These are phyloP conservation scores for Drosophila emarginata DNA, from an alignment of 2,888 invertebrate genomes.

Conservation along the genomic window DNA sequence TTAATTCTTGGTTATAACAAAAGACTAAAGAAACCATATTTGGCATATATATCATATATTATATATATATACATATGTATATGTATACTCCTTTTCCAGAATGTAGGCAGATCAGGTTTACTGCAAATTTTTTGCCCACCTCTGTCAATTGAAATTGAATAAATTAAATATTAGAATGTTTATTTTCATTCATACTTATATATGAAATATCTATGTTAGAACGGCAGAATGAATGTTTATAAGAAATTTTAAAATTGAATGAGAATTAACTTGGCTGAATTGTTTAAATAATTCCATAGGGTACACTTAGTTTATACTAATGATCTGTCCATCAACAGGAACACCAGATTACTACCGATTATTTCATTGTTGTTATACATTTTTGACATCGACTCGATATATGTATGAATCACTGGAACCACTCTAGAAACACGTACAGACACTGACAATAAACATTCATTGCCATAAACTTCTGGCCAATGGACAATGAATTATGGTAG, in stretches of 20 bases:
- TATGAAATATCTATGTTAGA: not conserved
- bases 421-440: not conserved
- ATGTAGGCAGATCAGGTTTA: constrained; percentile 5
- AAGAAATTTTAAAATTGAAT: too few relatives aligned
- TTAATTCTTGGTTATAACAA: constrained; percentile 16
- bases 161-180: not conserved
- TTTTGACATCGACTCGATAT: not conserved
- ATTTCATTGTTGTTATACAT: not conserved
- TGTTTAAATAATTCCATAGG: too few relatives aligned
- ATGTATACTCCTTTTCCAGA: not conserved
- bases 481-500: not conserved
- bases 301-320: too few relatives aligned
- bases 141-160: not conserved
- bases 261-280: too few relatives aligned
- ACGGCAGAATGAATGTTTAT: too few relatives aligned
- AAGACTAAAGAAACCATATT: constrained; percentile 15
- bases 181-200: not conserved
- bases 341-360: not conserved
- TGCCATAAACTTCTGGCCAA: not conserved
- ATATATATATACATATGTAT: too few relatives aligned
- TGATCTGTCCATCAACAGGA: too few relatives aligned
- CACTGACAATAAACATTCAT: not conserved
- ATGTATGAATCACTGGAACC: not conserved
- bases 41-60: not conserved
- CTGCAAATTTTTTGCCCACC: constrained; percentile 1